Base-by-base conservation (phyloP, 1,140 invertebrate genomes). In the Lepidotrigona ventralis region DNA sequence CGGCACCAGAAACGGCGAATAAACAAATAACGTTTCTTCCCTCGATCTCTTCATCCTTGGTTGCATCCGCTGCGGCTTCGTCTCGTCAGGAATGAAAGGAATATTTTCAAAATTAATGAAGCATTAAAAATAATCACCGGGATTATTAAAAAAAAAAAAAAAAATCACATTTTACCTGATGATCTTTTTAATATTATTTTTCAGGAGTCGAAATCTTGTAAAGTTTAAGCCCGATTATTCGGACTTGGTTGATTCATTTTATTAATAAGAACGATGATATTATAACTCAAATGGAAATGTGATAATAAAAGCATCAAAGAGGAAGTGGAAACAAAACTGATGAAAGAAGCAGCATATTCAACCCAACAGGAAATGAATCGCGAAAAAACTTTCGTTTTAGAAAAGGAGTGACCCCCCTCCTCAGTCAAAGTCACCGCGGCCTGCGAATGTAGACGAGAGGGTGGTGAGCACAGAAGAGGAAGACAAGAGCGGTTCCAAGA, bases 401-500 rank as follows among this genome's bases (percentile, higher is more conserved):
- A 72, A 19, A 12, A 29, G 46, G 71, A n/a, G 17, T 54, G n/a
- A 26, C 6, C 9, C 68, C 54, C 58, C 58, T 15, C 63, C n/a
- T 2, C 14, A 33, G 56, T 51, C n/a, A 79, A 80, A 79, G 60
- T 80, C 69, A 19, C 46, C 58, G 33, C 17, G 21, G 21, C 4
- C 29, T 33, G 23, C 14, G 5, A 19, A 19, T 2, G n/a, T 29
- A 33, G n/a, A 56, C 60, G 26, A 46, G 54, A 63, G 76, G 70
- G 63, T 53, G 78, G 26, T n/a, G 77, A 54, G 58, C 17, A 54
- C 56, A 63, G 72, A 84, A 79, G 81, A 85, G 78, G 60, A 75
- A 85, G 73, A 81, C 46, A 80, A 88, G 81, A 84, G 74, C 76
- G 78, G 78, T 90, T 90, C 89, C 85, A 39, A 88, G 89, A 90